Base-by-base conservation (phyloP, 92 coral and sea anemone species). In the Pocillopora meandrina region DNA sequence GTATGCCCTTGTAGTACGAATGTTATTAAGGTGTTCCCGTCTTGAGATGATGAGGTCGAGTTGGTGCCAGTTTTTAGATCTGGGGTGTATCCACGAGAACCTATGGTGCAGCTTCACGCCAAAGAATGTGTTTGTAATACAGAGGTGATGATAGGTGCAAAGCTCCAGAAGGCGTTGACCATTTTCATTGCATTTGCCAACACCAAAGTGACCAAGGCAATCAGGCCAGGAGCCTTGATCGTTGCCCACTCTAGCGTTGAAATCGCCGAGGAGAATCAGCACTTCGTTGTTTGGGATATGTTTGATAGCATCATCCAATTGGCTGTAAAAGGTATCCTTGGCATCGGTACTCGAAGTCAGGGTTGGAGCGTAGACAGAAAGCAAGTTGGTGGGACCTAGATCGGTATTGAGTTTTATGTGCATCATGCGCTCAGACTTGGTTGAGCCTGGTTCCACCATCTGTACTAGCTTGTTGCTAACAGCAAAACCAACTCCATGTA, bases 41-140 rank as follows among this genome's bases (percentile, higher is more conserved):
- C 82, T 77, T 56, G 81, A 60, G 58, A 84, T 84, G 31, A 63
- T 61, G 79, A 90, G 56, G 87, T 90, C 93, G 26, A 81, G 16
- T 65, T 74, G 86, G 65, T 90, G 93, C 85, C 93, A 90, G 35
- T 68, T 74, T 61, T 85, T 77, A 35, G 87, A 81, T 70, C 90
- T 65, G 21, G 89, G 87, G 77, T 87, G 87, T 83, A 75, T 87
- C 90, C 90, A 87, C 62, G 87, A 35, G 49, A 79, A 19, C 17
- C 82, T 65, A 68, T 81, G 74, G 16, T 12, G 58, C 61, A 56
- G 13, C 33, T 85, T 74, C 31, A 84, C 20, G 12, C 64, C 69
- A 88, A 89, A 89, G 72, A 74, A 71, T 56, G 92, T 80, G 82
- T 90, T 85, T 3, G 92, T 90, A 83, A 90, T 85, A 69, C 84